Conservation (phyloP, 1,140 invertebrate genomes). For the Carposina sasakii region DNA sequence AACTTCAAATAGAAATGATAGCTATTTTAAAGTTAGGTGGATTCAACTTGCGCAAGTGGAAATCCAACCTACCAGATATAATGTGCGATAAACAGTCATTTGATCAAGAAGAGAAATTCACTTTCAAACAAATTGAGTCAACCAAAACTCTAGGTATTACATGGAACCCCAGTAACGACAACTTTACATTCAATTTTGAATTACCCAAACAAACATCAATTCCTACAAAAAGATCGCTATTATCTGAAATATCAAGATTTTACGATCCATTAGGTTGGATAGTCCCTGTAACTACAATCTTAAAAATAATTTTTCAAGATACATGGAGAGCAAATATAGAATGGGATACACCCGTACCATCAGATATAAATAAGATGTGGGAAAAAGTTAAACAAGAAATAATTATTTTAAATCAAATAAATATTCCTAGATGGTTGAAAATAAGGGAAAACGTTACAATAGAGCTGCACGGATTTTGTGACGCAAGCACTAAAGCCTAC, state of each 20-base stretch:
- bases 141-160: neutral
- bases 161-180: neutral
- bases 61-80: too few relatives aligned
- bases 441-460: too few relatives aligned
- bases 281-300: constrained; percentile 6
- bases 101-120: too few relatives aligned
- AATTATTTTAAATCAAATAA: too few relatives aligned
- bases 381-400: neutral
- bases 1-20: too few relatives aligned
- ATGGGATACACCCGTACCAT: neutral
- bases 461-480: too few relatives aligned
- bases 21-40: too few relatives aligned
- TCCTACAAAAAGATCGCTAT: neutral
- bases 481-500: too few relatives aligned
- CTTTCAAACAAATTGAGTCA: neutral
- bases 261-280: constrained; percentile 16
- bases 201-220: too few relatives aligned
- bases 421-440: too few relatives aligned
- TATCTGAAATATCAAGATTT: constrained; percentile 2
- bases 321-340: neutral
- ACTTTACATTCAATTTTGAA: constrained; percentile 6
- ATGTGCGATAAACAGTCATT: too few relatives aligned
- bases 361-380: neutral
- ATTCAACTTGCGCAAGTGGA: too few relatives aligned
- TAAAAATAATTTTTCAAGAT: constrained; percentile 15